Conservation (phyloP, 1,140 invertebrate species). For the Meteorus sp. region DNA sequence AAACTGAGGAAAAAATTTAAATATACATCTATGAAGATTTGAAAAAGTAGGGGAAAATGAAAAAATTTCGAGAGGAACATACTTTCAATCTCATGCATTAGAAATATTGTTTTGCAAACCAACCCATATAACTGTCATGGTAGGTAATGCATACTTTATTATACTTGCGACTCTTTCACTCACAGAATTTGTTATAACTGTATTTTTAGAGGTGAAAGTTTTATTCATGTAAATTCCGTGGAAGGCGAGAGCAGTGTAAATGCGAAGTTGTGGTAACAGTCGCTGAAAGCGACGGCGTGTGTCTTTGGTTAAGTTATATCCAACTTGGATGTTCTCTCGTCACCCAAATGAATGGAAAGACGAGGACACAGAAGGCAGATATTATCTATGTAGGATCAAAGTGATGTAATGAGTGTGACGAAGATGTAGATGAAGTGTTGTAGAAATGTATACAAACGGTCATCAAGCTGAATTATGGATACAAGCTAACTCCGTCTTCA, state of each 20-base stretch:
- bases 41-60: background rate
- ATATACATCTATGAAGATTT: background rate
- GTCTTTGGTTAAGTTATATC: slow-evolving; percentile 9
- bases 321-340: slow-evolving; percentile 17
- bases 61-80: background rate
- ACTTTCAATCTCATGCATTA: slow-evolving; percentile 14
- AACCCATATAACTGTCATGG: background rate
- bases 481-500: no score
- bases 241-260: background rate
- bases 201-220: slow-evolving; percentile 1
- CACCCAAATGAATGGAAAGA: slow-evolving; percentile 2
- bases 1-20: background rate
- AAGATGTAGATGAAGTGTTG: no score
- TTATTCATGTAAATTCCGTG: slow-evolving; percentile 19
- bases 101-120: slow-evolving; percentile 8
- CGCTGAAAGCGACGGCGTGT: slow-evolving; percentile 12
- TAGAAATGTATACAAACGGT: no score
- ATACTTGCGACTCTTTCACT: background rate
- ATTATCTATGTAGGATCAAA: no score
- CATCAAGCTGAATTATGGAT: no score
- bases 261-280: slow-evolving; percentile 1
- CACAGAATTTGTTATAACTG: slow-evolving; percentile 13
- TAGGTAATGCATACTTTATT: slow-evolving; percentile 5
- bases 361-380: background rate
- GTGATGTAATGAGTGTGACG: no score